These are phyloP conservation scores for Lagopus leucura DNA, from an alignment of 2,113 vertebrate species.

Conservation along the genomic window DNA sequence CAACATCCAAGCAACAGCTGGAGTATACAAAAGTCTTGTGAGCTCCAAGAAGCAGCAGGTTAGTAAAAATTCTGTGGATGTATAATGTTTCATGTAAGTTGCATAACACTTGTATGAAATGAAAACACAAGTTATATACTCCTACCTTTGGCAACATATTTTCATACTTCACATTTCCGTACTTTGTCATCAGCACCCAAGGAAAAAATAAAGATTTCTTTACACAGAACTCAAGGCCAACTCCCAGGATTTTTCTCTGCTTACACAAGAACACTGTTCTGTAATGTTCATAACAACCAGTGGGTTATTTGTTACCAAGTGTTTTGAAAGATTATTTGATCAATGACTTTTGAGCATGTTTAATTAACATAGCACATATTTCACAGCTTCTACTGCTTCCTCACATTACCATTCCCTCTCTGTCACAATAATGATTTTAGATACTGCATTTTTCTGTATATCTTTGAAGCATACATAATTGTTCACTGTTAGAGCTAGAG, in stretches of 20 bases:
- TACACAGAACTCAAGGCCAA: not conserved
- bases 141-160: not conserved
- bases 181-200: not conserved
- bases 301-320: not conserved
- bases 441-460: not conserved
- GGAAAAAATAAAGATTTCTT: conserved; percentile 11
- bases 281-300: not conserved
- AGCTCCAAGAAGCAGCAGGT: not conserved
- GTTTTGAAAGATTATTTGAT: not conserved
- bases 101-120: not conserved
- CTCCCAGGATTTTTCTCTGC: not conserved
- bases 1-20: conserved; percentile 13
- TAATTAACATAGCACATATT: not conserved
- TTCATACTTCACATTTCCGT: not conserved
- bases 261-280: not conserved
- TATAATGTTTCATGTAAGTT: not conserved
- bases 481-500: not conserved
- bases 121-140: not conserved
- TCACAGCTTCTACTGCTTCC: not conserved
- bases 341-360: not conserved
- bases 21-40: not conserved
- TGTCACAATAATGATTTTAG: not conserved
- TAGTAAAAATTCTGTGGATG: not conserved
- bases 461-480: conserved; percentile 13
- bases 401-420: not conserved